These are phyloP conservation scores for Corythornis vintsioides DNA, from an alignment of 2,113 vertebrate genomes.

Conservation along the genomic window DNA sequence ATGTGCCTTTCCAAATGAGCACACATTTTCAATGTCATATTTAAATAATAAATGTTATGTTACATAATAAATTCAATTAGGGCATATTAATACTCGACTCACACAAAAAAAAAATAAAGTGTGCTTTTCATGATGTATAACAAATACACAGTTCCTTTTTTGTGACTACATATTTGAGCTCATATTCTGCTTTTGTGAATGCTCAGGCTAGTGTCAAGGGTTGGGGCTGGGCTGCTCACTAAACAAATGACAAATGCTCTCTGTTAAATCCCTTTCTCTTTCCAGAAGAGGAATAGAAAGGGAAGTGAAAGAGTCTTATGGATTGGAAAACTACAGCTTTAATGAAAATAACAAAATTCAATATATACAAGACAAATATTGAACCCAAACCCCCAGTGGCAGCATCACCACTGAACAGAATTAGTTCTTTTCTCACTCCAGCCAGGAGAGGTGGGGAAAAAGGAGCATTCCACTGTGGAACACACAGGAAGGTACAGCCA, in stretches of 20 bases:
- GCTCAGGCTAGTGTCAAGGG: not conserved
- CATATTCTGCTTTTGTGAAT: not conserved
- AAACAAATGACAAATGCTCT: not conserved
- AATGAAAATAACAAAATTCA: not conserved
- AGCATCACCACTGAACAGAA: not conserved
- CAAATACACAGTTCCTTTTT: not conserved
- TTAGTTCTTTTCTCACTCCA: not conserved
- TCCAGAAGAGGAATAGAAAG: not conserved
- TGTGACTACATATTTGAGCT: not conserved
- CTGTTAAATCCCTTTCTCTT: not conserved
- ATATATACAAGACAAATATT: not conserved
- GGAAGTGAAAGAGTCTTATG: not conserved
- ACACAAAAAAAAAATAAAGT: not conserved
- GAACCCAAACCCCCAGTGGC: not conserved
- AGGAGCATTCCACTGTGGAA: not conserved
- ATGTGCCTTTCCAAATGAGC: slow-evolving; percentile 45
- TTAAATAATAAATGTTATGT: slow-evolving; percentile 14
- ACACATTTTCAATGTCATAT: not conserved
- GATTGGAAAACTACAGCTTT: not conserved
- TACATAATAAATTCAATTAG: not conserved
- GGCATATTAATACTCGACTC: not conserved
- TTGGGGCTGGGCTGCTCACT: not conserved
- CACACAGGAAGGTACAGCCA: not conserved
- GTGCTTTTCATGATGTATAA: not conserved
- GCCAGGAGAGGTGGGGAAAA: not conserved